Evolutionary conservation across 2,888 invertebrate genomes (phyloP).

Genomic region (Nomada fabriciana): DNA sequence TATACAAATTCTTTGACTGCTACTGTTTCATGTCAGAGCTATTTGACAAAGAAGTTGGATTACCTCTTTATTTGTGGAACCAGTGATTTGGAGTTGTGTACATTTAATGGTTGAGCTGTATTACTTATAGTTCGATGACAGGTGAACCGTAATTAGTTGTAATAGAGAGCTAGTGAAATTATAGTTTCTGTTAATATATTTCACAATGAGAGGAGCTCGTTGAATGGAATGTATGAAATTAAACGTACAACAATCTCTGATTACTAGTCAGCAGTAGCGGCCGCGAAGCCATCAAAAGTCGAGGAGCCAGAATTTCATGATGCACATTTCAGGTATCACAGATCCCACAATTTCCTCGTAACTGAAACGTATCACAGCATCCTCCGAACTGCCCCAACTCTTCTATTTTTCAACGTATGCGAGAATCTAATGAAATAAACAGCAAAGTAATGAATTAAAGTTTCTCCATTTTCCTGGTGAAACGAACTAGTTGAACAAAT

Average conservation of each 20-base stretch:
- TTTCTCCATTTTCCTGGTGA: background rate
- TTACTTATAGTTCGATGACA: too few relatives aligned
- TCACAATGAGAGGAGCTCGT: too few relatives aligned
- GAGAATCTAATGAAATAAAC: conserved; percentile 6
- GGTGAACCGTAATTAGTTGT: too few relatives aligned
- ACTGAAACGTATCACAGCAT: conserved; percentile 29
- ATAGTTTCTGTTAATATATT: too few relatives aligned
- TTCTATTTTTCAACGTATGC: conserved; percentile 7
- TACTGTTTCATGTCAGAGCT: too few relatives aligned
- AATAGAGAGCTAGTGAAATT: too few relatives aligned
- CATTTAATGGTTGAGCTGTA: too few relatives aligned
- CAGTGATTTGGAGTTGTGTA: too few relatives aligned
- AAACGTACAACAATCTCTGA: conserved; percentile 1
- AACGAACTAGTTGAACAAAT: conserved; percentile 26
- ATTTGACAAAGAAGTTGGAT: too few relatives aligned
- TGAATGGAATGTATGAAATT: background rate
- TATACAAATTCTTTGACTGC: too few relatives aligned
- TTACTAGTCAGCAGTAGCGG: conserved; percentile 3
- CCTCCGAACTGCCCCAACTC: background rate
- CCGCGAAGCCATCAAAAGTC: conserved; percentile 31
- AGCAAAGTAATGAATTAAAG: background rate
- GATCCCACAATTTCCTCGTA: conserved; percentile 42
- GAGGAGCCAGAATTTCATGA: conserved; percentile 12
- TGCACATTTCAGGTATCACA: conserved; percentile 50
- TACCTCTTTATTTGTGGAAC: too few relatives aligned